Base-by-base conservation (phyloP, 2,888 invertebrate genomes). In the Sinhomidia bicolor region DNA sequence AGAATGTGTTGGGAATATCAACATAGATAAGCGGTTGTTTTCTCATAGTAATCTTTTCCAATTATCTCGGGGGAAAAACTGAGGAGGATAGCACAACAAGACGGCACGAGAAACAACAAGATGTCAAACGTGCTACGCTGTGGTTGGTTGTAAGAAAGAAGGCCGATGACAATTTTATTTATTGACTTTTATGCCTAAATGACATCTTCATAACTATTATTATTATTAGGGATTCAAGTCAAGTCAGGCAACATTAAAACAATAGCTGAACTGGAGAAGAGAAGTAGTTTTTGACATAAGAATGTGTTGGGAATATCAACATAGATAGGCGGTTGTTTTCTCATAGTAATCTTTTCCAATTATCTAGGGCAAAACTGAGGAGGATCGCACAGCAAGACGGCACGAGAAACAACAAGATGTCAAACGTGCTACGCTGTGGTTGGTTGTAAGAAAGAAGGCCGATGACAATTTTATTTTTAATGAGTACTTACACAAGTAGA, bases 91-190 rank as follows among this genome's bases (percentile, higher is more conserved):
- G n/a, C n/a, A 65, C 62, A 32, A 12, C 62, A 65, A 65, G 32
- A 3, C n/a, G n/a, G 32, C 26, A 26, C 23, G 10, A 17, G 57
- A 7, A 14, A 57, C n/a, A 68, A 36, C 14, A 68, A 36, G 9
- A 68, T n/a, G 36, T 6, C n/a, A 36, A 68, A 29, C n/a, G 4
- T 5, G 0, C 65, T 7, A 68, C 4, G n/a, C n/a, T n/a, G 2
- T 41, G 41, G 20, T 20, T 29, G 6, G 17, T 62, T 1, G 26
- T 76, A 78, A 62, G 80, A 62, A 47, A 32, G 76, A 84, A 84
- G 84, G 84, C 84, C 84, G 84, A 84, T 84, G 57, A 60, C 57
- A 71, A 12, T 41, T 32, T 32, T 5, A 32, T 12, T 60, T 82
- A 82, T 62, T 81, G 12, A 74, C 7, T 74, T 74, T 29, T 54